These are phyloP conservation scores for Nesidiocoris tenuis DNA, from an alignment of 2,888 invertebrate species.

Conservation along the genomic window DNA sequence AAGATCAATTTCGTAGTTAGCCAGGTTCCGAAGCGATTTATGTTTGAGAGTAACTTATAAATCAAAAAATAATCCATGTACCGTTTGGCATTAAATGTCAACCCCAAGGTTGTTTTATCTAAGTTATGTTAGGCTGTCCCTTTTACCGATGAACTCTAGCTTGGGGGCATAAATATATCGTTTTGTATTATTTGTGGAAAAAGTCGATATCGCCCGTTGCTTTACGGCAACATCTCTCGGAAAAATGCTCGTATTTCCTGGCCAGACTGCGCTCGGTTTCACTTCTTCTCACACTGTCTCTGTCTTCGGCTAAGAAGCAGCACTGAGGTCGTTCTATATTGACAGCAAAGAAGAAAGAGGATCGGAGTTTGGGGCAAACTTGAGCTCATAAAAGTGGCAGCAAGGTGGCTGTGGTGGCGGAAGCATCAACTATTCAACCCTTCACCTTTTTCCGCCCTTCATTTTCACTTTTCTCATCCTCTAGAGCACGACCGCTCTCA, in stretches of 20 bases:
- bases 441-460: background rate
- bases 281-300: no score
- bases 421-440: constrained; percentile 19
- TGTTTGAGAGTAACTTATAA: no score
- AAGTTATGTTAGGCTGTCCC: no score
- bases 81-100: no score
- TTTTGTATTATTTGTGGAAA: background rate
- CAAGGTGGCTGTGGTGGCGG: background rate
- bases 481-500: constrained; percentile 6
- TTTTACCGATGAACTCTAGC: no score
- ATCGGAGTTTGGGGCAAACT: background rate
- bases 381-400: background rate
- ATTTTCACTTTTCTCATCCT: background rate
- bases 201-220: background rate
- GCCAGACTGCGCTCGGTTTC: background rate
- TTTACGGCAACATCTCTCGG: background rate
- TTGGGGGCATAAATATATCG: background rate
- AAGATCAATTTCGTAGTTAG: no score
- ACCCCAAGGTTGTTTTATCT: no score
- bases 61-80: no score
- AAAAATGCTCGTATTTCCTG: background rate
- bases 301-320: no score
- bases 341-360: background rate
- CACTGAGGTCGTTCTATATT: background rate
- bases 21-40: no score